phyloP scores from a whole-genome alignment of 2,888 invertebrate species.

The Mactromeris polynyma region DNA sequence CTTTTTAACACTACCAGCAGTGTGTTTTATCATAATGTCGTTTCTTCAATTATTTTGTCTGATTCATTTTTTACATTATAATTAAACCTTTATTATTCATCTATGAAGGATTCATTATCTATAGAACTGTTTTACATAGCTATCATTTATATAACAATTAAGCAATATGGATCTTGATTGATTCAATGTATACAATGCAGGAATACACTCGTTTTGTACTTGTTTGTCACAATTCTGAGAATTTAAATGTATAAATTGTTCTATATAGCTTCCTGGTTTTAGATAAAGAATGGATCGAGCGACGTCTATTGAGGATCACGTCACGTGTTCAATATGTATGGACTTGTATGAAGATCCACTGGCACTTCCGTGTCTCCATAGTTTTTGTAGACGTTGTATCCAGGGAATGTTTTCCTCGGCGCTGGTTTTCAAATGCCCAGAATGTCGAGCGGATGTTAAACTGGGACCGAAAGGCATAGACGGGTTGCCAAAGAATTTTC shows the following conservation, averaged over 20 bases:
- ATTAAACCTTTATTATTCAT: no score
- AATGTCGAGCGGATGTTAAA: conserved; percentile 58
- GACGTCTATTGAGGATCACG: conserved; percentile 58
- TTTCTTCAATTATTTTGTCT: no score
- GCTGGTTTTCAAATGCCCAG: conserved; percentile 59
- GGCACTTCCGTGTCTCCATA: conserved; percentile 68
- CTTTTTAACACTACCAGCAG: no score
- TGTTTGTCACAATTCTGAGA: neutral
- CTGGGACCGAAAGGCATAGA: conserved; percentile 58
- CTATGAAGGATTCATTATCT: no score
- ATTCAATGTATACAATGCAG: no score
- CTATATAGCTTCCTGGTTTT: neutral
- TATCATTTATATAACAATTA: no score
- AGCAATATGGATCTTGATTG: no score
- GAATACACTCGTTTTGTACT: no score
- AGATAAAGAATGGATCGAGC: conserved; percentile 16
- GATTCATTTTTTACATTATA: no score
- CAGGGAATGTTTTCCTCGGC: conserved; percentile 46
- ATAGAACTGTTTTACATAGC: no score
- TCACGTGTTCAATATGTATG: conserved; percentile 67
- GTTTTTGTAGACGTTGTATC: conserved; percentile 60
- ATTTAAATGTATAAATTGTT: neutral
- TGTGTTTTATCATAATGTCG: no score
- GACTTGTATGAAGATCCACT: conserved; percentile 63
- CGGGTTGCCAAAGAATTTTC: conserved; percentile 56